Evolutionary conservation across 2,797 vertebrate species (phyloP), one percentile per base, ranked within the genome.

Genomic region (Sternotherus odoratus): DNA sequence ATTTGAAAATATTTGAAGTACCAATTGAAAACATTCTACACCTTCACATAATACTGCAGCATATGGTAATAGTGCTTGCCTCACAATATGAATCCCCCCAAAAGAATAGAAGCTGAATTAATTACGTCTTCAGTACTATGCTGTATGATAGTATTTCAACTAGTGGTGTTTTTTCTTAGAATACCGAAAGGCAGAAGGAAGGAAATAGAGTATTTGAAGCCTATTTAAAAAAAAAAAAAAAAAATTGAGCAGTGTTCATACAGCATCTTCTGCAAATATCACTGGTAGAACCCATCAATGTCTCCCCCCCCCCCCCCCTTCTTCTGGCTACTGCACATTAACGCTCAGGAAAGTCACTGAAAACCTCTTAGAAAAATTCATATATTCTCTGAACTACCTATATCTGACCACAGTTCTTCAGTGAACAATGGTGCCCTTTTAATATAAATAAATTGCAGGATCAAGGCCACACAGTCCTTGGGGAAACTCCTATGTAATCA

Each of bases 331-430:
- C 75, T 82, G 80, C 82, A 94, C 51, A 83, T 89, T 91, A 36
- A 33, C 66, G 79, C 88, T 87, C 66, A 90, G 92, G 66, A 75
- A 82, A 81, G 92, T 85, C 95, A 94, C 95, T 87, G 85, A 94
- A 96, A 94, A 93, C 92, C 95, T 95, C 92, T 95, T 88, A 95
- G 95, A 96, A 96, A 96, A 94, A 94, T 96, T 97, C 95, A 96
- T n/a, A 60, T 90, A 78, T 46, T 77, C 39, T 56, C 54, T 88
- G 77, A 97, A 93, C 91, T 89, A 94, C 21, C 28, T 33, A 33
- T 30, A 33, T 30, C n/a, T 51, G 16, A 82, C 28, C 28, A 24
- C 28, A n/a, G 66, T 21, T 69, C 91, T 72, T 85, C 82, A 82
- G 48, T 63, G 82, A 80, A 79, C 90, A 90, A 79, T 91, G 53